Percentiles rank a stretch among this genome's conserved stretches.
Evolutionary conservation across 2,113 vertebrate species (phyloP).

Genomic region (Acanthochromis polyacanthus): DNA sequence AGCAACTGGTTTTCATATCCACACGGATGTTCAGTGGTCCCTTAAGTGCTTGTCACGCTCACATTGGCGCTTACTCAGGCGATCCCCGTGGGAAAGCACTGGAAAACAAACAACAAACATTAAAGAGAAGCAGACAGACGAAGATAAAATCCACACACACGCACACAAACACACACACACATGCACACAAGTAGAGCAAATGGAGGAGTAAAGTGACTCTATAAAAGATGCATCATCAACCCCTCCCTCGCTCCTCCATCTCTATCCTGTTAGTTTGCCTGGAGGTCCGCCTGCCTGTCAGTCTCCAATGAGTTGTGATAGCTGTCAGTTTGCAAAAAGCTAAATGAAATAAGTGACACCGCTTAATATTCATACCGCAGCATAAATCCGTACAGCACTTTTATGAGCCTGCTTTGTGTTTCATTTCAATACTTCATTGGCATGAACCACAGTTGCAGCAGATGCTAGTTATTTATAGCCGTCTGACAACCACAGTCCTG

Average conservation of each 20-base stretch:
- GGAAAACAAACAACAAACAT: constrained; percentile 43
- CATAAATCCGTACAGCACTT: constrained; percentile 67
- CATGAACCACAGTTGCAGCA: constrained; percentile 42
- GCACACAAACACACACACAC: background rate
- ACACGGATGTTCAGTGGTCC: constrained; percentile 32
- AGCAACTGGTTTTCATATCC: constrained; percentile 38
- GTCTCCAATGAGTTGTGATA: constrained; percentile 37
- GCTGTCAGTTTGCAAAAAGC: constrained; percentile 58
- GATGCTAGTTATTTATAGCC: constrained; percentile 51
- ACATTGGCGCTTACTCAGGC: constrained; percentile 52
- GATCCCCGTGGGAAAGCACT: constrained; percentile 39
- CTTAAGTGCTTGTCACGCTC: constrained; percentile 63
- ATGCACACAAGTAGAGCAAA: constrained; percentile 50
- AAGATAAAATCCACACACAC: constrained; percentile 2
- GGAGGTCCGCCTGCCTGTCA: constrained; percentile 42
- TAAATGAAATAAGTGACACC: constrained; percentile 39
- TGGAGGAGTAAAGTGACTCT: constrained; percentile 45
- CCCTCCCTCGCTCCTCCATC: background rate
- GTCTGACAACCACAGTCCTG: constrained; percentile 21
- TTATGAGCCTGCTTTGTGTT: constrained; percentile 44
- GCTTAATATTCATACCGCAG: constrained; percentile 50
- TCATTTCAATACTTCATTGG: constrained; percentile 58
- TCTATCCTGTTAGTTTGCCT: constrained; percentile 34
- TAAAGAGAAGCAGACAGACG: constrained; percentile 8
- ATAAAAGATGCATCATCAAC: constrained; percentile 55